These are phyloP conservation scores for Heliconius congener DNA, from an alignment of 1,140 invertebrate species.

Conservation along the genomic window DNA sequence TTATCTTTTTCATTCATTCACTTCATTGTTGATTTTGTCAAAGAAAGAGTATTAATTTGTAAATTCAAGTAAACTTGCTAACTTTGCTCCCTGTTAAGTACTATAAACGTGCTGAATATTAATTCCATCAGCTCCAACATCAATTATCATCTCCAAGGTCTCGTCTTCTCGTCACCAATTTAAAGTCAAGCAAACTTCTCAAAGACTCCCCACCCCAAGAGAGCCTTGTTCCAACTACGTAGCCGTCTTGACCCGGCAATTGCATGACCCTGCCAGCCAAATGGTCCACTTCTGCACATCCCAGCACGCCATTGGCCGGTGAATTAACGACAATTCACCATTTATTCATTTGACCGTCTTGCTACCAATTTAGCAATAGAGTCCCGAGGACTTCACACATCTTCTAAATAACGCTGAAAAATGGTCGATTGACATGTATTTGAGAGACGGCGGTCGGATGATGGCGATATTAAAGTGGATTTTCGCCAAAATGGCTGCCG, in stretches of 20 bases:
- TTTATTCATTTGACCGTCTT: slow-evolving; percentile 71
- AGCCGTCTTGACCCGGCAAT: slow-evolving; percentile 56
- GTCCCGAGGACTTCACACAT: slow-evolving; percentile 39
- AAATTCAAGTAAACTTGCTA: background rate
- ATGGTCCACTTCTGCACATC: slow-evolving; percentile 68
- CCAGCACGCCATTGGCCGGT: slow-evolving; percentile 62
- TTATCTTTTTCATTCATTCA: too few species aligned
- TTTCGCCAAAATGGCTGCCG: slow-evolving; percentile 74
- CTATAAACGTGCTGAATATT: background rate
- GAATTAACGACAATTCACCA: slow-evolving; percentile 74
- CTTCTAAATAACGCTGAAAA: slow-evolving; percentile 44
- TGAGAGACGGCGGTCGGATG: slow-evolving; percentile 53
- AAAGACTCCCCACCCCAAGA: background rate
- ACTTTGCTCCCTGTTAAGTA: background rate
- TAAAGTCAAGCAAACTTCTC: background rate
- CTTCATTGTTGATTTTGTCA: too few species aligned
- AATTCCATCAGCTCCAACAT: background rate
- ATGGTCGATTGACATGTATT: slow-evolving; percentile 69
- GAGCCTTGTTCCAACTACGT: slow-evolving; percentile 4
- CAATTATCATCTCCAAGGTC: background rate
- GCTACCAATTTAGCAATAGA: slow-evolving; percentile 70
- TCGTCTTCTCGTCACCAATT: background rate
- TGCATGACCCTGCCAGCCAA: slow-evolving; percentile 70
- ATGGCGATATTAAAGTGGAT: slow-evolving; percentile 53
- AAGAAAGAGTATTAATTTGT: too few species aligned